Percentiles rank a stretch among this genome's conserved stretches.
These are phyloP conservation scores for Aplidium turbinatum DNA, from an alignment of 23 tunicate genomes.

Conservation along the genomic window DNA sequence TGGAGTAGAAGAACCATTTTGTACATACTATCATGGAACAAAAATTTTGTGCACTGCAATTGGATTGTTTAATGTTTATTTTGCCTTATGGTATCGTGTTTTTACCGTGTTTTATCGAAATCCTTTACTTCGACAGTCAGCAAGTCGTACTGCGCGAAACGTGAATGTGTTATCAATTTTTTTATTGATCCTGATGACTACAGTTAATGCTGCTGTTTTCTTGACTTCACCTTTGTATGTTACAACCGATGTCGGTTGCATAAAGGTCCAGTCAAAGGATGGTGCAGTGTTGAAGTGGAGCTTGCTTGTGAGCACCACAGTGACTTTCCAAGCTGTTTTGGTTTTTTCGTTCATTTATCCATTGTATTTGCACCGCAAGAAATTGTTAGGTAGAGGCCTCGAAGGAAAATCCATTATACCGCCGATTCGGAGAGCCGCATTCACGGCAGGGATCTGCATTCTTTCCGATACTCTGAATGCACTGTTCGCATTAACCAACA, in stretches of 20 bases:
- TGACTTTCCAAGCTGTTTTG: conserved; percentile 16
- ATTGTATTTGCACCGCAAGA: conserved; percentile 10
- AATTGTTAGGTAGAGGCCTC: conserved; percentile 3
- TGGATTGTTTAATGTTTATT: conserved; percentile 29
- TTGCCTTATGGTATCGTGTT: conserved; percentile 28
- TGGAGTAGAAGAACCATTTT: conserved; percentile 4
- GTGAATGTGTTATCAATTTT: conserved; percentile 9
- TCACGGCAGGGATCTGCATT: conserved; percentile 17
- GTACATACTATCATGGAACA: conserved; percentile 4
- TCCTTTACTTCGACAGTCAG: conserved; percentile 7
- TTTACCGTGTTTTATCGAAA: conserved; percentile 24
- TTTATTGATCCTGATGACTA: conserved; percentile 2
- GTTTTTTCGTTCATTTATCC: conserved; percentile 28
- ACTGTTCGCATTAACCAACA: conserved; percentile 7
- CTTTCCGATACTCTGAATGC: conserved; percentile 9
- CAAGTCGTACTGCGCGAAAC: conserved; percentile 6
- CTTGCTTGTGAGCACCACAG: conserved; percentile 9
- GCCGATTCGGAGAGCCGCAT: conserved; percentile 6
- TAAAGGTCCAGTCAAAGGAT: conserved; percentile 1
- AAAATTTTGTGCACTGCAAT: conserved; percentile 23
- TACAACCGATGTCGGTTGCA: conserved; percentile 13
- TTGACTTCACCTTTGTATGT: conserved; percentile 11
- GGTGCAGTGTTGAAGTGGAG: conserved; percentile 12
- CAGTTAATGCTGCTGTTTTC: conserved; percentile 1
- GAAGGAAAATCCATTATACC: conserved; percentile 3